A percentile compares a stretch with the other conserved stretches of the same genome.
Conservation (phyloP, 2,113 vertebrate species). For the Cyanoderma ruficeps region DNA sequence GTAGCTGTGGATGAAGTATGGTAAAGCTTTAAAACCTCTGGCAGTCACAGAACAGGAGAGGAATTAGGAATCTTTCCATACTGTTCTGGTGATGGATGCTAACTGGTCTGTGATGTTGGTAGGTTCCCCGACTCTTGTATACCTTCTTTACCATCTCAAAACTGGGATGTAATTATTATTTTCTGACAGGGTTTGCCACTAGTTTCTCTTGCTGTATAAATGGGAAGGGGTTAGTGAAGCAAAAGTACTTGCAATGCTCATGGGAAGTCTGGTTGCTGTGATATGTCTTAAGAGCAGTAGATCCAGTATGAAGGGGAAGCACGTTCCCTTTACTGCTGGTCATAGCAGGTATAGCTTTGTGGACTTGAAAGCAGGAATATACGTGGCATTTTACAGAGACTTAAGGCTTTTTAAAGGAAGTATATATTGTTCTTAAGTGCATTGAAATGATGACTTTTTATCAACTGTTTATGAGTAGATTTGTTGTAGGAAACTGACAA, state of each 20-base stretch:
- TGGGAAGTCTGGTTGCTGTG: not conserved
- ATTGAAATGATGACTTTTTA: not conserved
- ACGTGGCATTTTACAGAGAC: not conserved
- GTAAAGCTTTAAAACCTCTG: not conserved
- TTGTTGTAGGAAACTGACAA: not conserved
- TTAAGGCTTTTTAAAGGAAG: not conserved
- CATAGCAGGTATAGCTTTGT: not conserved
- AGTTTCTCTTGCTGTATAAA: not conserved
- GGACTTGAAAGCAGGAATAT: not conserved
- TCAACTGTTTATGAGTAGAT: not conserved
- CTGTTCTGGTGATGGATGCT: not conserved
- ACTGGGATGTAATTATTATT: not conserved
- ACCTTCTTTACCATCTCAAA: not conserved
- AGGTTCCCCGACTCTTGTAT: not conserved
- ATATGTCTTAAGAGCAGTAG: not conserved
- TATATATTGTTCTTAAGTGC: fast-evolving
- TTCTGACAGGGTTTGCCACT: not conserved
- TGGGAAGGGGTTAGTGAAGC: not conserved
- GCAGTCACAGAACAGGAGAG: not conserved
- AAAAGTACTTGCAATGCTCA: not conserved
- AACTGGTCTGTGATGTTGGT: not conserved
- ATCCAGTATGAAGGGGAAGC: not conserved
- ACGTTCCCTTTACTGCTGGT: not conserved
- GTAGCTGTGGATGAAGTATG: not conserved
- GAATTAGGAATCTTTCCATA: not conserved